Percentiles rank a stretch among this genome's conserved stretches.
These are phyloP conservation scores for Macrocentrus cingulum DNA, from an alignment of 1,140 invertebrate species.

Conservation along the genomic window DNA sequence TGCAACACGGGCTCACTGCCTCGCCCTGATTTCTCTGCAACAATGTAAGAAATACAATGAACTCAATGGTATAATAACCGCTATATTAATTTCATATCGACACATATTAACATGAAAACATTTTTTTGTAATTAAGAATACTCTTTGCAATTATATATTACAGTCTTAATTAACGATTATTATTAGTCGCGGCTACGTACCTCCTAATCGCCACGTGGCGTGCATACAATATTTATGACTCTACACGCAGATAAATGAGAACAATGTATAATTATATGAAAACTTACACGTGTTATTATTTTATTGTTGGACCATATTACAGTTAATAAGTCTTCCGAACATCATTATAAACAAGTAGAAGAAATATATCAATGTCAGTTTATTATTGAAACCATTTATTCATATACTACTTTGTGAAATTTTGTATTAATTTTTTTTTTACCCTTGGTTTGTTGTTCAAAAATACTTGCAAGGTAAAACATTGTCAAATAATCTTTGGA, in stretches of 20 bases:
- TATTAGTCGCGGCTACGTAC: conserved; percentile 6
- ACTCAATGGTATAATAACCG: neutral
- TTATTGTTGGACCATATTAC: no score
- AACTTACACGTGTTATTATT: neutral
- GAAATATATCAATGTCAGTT: no score
- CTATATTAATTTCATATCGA: neutral
- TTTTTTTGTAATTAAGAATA: neutral
- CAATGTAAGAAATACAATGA: neutral
- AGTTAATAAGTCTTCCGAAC: no score
- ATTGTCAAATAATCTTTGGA: no score
- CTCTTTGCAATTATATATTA: neutral
- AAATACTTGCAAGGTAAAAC: no score
- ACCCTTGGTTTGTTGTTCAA: no score
- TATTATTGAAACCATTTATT: no score
- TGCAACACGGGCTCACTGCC: conserved; percentile 49
- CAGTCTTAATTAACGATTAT: conserved; percentile 3
- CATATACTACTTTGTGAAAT: no score
- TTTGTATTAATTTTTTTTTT: no score
- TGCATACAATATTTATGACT: neutral
- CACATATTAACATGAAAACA: neutral
- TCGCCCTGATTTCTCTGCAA: conserved; percentile 41
- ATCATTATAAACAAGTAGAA: no score
- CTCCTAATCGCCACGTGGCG: conserved; percentile 1
- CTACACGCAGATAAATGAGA: neutral
- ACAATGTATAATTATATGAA: neutral